phyloP scores from a whole-genome alignment of 2,797 vertebrate genomes.

The Ispidina lecontei region DNA sequence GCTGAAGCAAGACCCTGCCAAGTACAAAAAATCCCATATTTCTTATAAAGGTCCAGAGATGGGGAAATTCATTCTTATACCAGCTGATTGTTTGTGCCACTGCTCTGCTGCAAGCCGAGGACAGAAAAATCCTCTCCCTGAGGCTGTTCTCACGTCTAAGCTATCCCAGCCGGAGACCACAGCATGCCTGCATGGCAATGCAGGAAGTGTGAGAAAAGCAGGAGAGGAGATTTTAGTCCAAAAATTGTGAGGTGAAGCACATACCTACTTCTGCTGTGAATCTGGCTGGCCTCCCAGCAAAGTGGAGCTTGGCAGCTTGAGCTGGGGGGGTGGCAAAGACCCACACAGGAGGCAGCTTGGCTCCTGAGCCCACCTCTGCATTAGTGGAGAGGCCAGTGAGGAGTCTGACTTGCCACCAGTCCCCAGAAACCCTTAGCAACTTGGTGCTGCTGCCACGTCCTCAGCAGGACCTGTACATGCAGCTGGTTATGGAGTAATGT shows the following conservation, averaged over 20 bases:
- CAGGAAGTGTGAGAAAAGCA: neutral
- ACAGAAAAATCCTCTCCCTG: neutral
- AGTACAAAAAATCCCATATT: neutral
- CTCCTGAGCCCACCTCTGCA: neutral
- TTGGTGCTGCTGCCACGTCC: neutral
- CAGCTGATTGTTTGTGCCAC: neutral
- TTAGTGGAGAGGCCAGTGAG: fast-evolving
- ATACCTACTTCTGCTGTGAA: neutral
- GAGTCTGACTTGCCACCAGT: neutral
- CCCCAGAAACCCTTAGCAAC: neutral
- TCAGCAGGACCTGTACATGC: fast-evolving
- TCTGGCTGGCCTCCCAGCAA: neutral
- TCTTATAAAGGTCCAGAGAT: neutral
- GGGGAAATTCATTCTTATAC: neutral
- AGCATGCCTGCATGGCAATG: fast-evolving
- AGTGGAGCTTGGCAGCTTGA: neutral
- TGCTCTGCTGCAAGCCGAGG: neutral
- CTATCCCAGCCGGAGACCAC: neutral
- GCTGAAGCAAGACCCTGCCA: neutral
- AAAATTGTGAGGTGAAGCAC: fast-evolving
- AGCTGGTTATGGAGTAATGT: neutral
- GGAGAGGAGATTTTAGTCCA: neutral
- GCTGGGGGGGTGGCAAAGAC: neutral
- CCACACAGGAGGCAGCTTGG: fast-evolving
- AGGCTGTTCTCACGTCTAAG: neutral